Evolutionary conservation across 2,113 vertebrate species (phyloP).

Genomic region (Oenanthe melanoleuca): DNA sequence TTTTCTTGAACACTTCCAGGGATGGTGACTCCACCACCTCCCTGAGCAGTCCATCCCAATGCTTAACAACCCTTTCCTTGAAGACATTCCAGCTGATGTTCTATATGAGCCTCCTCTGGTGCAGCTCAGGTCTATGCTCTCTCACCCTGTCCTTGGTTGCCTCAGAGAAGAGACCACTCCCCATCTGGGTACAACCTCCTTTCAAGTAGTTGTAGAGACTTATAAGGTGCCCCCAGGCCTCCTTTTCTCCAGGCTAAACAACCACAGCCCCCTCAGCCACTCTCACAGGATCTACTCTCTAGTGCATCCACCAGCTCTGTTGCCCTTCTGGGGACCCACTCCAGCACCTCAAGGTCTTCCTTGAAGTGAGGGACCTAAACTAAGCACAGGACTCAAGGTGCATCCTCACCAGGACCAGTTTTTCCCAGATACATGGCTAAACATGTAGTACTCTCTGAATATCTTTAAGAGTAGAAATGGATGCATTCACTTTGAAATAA

Average conservation of each 20-base stretch:
- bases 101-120: neutral
- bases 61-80: neutral
- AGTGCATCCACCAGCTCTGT: neutral
- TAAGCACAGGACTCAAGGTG: accelerated
- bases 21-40: neutral
- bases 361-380: neutral
- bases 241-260: neutral
- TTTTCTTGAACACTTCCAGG: neutral
- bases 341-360: neutral
- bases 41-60: neutral
- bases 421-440: neutral
- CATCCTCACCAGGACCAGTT: neutral
- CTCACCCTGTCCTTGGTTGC: neutral
- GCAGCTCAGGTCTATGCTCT: neutral
- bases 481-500: neutral
- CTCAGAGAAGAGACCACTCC: neutral
- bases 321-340: neutral
- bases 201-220: neutral
- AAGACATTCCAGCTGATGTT: neutral
- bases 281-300: neutral
- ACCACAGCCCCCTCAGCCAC: accelerated
- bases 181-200: neutral
- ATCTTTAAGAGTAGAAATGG: neutral
- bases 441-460: neutral
- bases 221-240: neutral